Evolutionary conservation across 92 coral and sea anemone species (phyloP), one percentile per base, ranked within the genome.

Genomic region (Zoanthus solanderi): DNA sequence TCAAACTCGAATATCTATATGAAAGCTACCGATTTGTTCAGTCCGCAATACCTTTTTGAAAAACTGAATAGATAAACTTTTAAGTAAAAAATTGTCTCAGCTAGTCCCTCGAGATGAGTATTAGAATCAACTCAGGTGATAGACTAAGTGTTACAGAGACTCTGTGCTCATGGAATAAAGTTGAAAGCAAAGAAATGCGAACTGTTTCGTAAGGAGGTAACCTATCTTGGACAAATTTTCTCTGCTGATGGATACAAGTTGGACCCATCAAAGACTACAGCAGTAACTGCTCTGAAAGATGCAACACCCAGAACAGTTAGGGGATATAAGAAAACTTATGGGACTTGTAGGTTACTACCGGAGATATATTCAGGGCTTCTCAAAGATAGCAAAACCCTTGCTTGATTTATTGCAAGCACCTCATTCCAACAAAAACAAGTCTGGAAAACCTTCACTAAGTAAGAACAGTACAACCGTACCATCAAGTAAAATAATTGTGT

Each of bases 281-380:
- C 92, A 4, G 91, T 91, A 4, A 31, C 63, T 7, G 78, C 72
- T 6, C 84, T 89, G 30, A 92, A 92, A 28, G 83, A 83, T 57
- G 58, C 84, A 9, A 84, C 23, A 69, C 96, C 94, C 18, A 44
- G 30, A 75, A 84, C 96, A 61, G 92, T 92, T 23, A 14, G 96
- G 94, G n/a, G 92, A 89, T 9, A 85, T 94, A 16, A 79, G 92
- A 37, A 89, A 90, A 44, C 83, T 92, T 15, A 82, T 94, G 15
- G 94, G 93, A 44, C 89, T 94, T 29, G 77, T 94, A 0, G 90
- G 94, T n/a, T 92, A 91, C 16, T 91, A 94, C 79, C 79, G 93
- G 2, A 89, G 90, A 14, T 80, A 94, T 71, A 92, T 92, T 1
- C 89, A 85, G 81, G 87, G 89, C 57, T 92, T 94, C 57, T 84